phyloP scores from a whole-genome alignment of 1,140 invertebrate genomes.

The Oryctes rhinoceros region DNA sequence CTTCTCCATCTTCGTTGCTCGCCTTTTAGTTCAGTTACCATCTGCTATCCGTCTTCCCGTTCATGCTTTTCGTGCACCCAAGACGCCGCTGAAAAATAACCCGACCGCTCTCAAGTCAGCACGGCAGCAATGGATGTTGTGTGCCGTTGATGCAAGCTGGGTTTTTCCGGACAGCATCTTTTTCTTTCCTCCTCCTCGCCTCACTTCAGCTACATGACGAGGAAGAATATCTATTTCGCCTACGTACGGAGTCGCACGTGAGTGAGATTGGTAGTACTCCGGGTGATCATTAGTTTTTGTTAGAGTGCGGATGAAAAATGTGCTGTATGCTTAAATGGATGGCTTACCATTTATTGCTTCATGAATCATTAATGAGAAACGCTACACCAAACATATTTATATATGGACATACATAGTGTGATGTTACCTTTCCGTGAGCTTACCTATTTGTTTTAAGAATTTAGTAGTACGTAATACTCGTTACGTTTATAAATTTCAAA shows the following conservation, averaged over 20 bases:
- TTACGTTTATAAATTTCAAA: too few relatives aligned
- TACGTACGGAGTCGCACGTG: background rate
- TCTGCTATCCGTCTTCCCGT: slow-evolving; percentile 45
- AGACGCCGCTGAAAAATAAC: slow-evolving; percentile 53
- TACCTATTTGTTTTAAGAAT: too few relatives aligned
- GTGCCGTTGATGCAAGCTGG: slow-evolving; percentile 8
- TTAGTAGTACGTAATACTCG: too few relatives aligned
- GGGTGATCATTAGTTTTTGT: slow-evolving; percentile 14
- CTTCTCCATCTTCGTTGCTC: background rate
- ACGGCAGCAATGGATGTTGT: background rate
- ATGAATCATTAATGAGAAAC: background rate
- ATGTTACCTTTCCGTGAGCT: too few relatives aligned
- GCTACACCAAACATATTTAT: too few relatives aligned
- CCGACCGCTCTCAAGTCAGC: slow-evolving; percentile 50
- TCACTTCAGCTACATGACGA: background rate
- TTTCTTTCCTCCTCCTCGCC: background rate
- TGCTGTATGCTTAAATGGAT: background rate
- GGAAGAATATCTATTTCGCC: slow-evolving; percentile 9
- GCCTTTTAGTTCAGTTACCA: too few relatives aligned
- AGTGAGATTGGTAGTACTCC: slow-evolving; percentile 5
- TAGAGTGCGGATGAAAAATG: background rate
- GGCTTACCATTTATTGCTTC: background rate
- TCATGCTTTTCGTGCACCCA: slow-evolving; percentile 44
- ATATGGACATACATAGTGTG: too few relatives aligned
- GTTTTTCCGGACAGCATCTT: slow-evolving; percentile 6